Conservation (phyloP, 2,888 invertebrate species). For the Pandemis cinnamomeana region DNA sequence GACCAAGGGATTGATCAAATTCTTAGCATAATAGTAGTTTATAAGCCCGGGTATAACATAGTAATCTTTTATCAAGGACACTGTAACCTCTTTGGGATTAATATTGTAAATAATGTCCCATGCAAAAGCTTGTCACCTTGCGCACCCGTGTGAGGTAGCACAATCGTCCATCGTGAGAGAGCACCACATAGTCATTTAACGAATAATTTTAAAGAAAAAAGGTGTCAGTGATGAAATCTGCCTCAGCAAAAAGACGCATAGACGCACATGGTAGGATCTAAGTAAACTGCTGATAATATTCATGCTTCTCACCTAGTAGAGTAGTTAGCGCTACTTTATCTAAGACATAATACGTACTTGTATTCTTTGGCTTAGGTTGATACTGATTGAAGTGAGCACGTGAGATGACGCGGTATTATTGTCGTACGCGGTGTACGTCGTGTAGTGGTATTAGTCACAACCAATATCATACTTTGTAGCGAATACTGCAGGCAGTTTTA, state of each 20-base stretch:
- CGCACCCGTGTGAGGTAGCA: no score
- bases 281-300: conserved; percentile 1
- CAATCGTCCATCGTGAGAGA: no score
- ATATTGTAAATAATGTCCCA: no score
- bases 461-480: neutral
- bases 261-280: neutral
- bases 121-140: no score
- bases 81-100: no score
- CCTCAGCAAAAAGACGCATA: neutral
- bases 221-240: no score
- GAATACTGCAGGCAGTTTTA: neutral
- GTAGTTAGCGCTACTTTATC: conserved; percentile 21
- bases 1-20: no score
- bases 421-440: neutral
- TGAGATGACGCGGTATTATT: conserved; percentile 60
- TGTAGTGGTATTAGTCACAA: neutral
- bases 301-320: conserved; percentile 4
- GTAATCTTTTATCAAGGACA: no score
- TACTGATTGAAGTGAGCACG: conserved; percentile 56
- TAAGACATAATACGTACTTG: conserved; percentile 11
- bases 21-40: no score
- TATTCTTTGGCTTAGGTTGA: conserved; percentile 23
- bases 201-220: no score
- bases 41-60: no score
- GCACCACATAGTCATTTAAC: no score